Evolutionary conservation across 2,888 invertebrate genomes (phyloP).

Genomic region (Graphium colonna): DNA sequence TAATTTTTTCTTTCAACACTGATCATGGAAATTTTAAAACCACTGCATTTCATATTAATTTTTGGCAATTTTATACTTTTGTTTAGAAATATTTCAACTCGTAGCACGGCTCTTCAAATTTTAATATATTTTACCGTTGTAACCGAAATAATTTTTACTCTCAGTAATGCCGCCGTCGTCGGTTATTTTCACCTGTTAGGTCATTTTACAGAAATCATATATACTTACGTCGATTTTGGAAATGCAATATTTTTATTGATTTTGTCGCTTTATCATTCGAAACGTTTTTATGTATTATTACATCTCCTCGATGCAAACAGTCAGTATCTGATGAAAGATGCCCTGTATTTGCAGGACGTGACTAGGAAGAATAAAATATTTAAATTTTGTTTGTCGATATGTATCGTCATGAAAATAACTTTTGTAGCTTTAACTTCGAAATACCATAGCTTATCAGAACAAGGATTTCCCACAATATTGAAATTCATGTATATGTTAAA

Average conservation of each 20-base stretch:
- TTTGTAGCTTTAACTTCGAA: not conserved
- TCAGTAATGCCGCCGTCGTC: not conserved
- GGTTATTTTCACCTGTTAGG: not conserved
- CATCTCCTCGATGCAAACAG: not conserved
- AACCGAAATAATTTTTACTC: not conserved
- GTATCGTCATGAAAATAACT: not conserved
- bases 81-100: conserved; percentile 9
- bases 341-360: conserved; percentile 1
- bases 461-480: not conserved
- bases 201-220: not conserved
- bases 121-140: not conserved
- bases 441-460: not conserved
- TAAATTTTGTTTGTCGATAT: not conserved
- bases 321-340: not conserved
- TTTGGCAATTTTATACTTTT: conserved; percentile 11
- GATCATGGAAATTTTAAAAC: conserved; percentile 3
- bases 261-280: too few species aligned
- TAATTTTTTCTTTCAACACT: too few species aligned
- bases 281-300: conserved; percentile 10
- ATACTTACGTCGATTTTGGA: not conserved
- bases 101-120: not conserved
- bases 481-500: not conserved
- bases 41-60: not conserved
- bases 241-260: conserved; percentile 1
- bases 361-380: not conserved